phyloP scores from a whole-genome alignment of 1,140 invertebrate species.

The Drosophila athabasca region DNA sequence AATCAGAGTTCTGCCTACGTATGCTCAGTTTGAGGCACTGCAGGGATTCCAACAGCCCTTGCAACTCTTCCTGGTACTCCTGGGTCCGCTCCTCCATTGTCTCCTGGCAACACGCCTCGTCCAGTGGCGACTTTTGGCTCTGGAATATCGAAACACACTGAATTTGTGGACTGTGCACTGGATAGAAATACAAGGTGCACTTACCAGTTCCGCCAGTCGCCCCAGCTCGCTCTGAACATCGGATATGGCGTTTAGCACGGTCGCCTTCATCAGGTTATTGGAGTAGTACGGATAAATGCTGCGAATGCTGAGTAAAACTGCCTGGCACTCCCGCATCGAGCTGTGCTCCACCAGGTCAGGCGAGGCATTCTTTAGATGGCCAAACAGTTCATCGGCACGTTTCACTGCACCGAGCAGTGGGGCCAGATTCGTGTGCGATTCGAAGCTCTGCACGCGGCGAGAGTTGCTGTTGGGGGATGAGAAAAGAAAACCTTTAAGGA shows the following conservation, averaged over 20 bases:
- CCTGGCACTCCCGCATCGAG: conserved; percentile 67
- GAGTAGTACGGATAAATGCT: conserved; percentile 79
- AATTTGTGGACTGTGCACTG: background rate
- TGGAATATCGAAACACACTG: conserved; percentile 73
- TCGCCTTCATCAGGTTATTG: conserved; percentile 77
- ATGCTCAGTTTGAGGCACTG: conserved; percentile 65
- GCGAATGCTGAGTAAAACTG: conserved; percentile 67
- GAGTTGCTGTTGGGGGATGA: conserved; percentile 57
- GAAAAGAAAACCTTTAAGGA: background rate
- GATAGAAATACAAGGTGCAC: background rate
- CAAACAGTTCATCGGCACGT: conserved; percentile 76
- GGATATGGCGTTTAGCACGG: conserved; percentile 77
- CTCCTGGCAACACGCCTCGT: conserved; percentile 80
- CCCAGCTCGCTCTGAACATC: conserved; percentile 78
- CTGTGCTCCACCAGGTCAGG: conserved; percentile 65
- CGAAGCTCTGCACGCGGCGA: conserved; percentile 77
- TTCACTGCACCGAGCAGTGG: conserved; percentile 71
- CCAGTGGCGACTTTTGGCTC: conserved; percentile 66
- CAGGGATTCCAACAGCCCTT: conserved; percentile 64
- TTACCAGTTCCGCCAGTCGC: conserved; percentile 67
- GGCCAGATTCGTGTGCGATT: conserved; percentile 77
- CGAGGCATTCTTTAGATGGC: conserved; percentile 50
- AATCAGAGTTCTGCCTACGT: conserved; percentile 43
- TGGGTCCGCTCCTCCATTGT: conserved; percentile 69
- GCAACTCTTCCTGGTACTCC: conserved; percentile 71